Percentiles rank a stretch among this genome's conserved stretches.
Conservation (phyloP, 1,140 invertebrate species). For the Notospermus geniculatus region DNA sequence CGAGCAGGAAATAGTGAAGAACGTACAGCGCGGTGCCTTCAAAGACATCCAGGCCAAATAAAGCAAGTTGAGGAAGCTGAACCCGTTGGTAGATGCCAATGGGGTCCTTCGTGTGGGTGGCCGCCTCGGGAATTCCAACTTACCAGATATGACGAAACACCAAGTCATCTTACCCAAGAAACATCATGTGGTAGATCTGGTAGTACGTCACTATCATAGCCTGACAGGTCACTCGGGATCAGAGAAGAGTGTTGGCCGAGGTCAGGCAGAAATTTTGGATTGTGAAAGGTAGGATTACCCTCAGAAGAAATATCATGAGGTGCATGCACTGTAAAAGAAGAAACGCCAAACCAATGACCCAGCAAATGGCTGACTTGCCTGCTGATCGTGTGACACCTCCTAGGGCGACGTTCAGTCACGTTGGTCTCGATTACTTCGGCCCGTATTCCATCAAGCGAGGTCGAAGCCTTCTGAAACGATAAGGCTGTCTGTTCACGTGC, state of each 20-base stretch:
- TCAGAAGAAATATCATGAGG: neutral
- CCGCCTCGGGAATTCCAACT: constrained; percentile 3
- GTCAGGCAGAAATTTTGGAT: neutral
- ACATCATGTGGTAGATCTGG: constrained; percentile 2
- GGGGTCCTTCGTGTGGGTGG: constrained; percentile 15
- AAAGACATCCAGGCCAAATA: constrained; percentile 3
- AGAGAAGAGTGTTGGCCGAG: neutral
- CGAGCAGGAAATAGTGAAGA: constrained; percentile 5
- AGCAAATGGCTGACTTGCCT: constrained; percentile 2
- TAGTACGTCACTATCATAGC: constrained; percentile 9
- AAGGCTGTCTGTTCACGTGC: constrained; percentile 14
- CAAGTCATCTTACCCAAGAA: neutral
- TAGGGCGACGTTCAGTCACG: neutral
- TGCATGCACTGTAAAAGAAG: neutral
- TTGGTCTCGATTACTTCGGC: constrained; percentile 10
- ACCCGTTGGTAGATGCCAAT: constrained; percentile 16
- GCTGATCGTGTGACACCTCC: neutral
- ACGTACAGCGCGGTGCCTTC: constrained; percentile 9
- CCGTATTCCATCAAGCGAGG: constrained; percentile 4
- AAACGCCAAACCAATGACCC: neutral
- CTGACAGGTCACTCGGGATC: neutral
- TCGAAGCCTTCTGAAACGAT: neutral
- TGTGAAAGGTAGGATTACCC: neutral
- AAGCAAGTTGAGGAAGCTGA: constrained; percentile 1
- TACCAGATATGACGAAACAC: too few species aligned